phyloP scores from a whole-genome alignment of 2,888 invertebrate species.

The Patella ulyssiponensis region DNA sequence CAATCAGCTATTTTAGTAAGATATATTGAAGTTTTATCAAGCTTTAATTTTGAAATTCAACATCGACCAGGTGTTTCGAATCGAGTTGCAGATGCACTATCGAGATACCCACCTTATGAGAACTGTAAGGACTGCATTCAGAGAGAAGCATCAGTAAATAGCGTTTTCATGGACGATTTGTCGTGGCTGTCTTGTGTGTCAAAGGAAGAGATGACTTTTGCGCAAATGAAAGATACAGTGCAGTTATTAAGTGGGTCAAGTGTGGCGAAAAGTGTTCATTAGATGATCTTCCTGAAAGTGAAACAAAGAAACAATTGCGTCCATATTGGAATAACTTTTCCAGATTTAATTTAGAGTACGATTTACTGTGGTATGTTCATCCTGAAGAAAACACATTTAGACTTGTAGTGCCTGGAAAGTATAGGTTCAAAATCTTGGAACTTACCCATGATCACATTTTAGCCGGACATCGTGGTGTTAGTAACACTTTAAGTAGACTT shows the following conservation, averaged over 20 bases:
- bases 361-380: neutral
- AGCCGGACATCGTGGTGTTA: neutral
- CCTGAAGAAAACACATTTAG: neutral
- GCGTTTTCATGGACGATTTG: neutral
- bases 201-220: neutral
- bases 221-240: neutral
- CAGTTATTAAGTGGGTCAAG: neutral
- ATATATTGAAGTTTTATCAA: neutral
- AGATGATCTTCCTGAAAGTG: too few relatives aligned
- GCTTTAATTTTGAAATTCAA: neutral
- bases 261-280: too few relatives aligned
- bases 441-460: neutral
- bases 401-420: neutral
- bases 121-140: neutral
- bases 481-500: neutral
- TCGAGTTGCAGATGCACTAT: neutral
- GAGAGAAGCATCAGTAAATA: neutral
- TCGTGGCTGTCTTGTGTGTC: neutral
- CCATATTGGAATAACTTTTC: too few relatives aligned
- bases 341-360: too few relatives aligned
- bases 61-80: constrained; percentile 2
- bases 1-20: neutral
- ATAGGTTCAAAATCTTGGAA: neutral
- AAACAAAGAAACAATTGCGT: too few relatives aligned
- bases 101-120: neutral